phyloP scores from a whole-genome alignment of 30 jellyfish, hydroid and myxozoan species.

The Nemopilema nomurai region DNA sequence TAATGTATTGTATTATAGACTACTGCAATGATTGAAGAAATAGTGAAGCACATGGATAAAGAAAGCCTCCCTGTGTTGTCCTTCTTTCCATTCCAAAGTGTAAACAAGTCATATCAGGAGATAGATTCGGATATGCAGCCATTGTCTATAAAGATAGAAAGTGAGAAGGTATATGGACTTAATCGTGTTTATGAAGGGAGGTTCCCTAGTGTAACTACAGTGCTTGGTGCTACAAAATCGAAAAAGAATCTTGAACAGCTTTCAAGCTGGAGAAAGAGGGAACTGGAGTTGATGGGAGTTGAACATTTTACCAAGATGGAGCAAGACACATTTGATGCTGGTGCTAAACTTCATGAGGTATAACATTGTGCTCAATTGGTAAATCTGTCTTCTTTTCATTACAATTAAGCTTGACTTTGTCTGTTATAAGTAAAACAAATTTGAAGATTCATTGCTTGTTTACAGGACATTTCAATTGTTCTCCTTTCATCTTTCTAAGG shows the following conservation, averaged over 20 bases:
- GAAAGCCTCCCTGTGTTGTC: conserved; percentile 18
- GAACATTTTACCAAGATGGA: conserved; percentile 30
- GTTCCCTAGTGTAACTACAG: conserved; percentile 74
- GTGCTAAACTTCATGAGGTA: conserved; percentile 58
- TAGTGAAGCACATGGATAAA: conserved; percentile 30
- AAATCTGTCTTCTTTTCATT: neutral
- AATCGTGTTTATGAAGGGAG: conserved; percentile 47
- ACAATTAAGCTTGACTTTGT: no score
- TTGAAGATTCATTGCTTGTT: neutral
- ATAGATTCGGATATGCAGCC: neutral
- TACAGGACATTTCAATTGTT: neutral
- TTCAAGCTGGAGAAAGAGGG: conserved; percentile 44
- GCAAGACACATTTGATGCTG: conserved; percentile 39
- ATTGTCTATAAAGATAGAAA: conserved; percentile 24
- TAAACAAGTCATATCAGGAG: neutral
- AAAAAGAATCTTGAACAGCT: conserved; percentile 17
- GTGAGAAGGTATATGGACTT: neutral
- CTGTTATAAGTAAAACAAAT: no score
- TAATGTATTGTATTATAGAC: neutral
- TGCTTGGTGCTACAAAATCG: conserved; percentile 44
- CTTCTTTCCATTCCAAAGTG: conserved; percentile 42
- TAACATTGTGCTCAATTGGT: no score
- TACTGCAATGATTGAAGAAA: conserved; percentile 27
- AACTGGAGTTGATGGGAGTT: conserved; percentile 19
- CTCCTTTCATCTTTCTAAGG: neutral